Conservation (phyloP, 2,888 invertebrate genomes). For the Acheta domesticus region DNA sequence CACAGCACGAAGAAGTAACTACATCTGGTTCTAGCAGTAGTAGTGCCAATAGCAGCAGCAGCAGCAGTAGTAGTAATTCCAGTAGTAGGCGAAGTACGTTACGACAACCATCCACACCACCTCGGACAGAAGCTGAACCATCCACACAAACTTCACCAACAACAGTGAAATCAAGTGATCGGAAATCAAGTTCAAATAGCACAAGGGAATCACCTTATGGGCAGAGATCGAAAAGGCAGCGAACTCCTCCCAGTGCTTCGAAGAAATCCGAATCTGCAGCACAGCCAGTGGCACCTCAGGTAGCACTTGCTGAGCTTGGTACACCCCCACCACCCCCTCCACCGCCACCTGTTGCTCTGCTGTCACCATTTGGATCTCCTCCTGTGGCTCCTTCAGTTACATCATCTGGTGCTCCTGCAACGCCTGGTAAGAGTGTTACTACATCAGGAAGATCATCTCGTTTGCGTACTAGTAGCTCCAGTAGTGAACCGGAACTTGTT, state of each 20-base stretch:
- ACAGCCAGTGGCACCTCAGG: not conserved
- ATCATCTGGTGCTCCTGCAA: conserved; percentile 37
- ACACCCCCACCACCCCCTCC: conserved; percentile 18
- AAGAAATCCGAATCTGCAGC: conserved; percentile 22
- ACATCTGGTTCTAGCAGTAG: not conserved
- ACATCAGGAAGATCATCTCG: conserved; percentile 43
- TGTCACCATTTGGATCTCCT: conserved; percentile 36
- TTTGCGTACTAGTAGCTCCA: conserved; percentile 49
- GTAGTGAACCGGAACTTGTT: conserved; percentile 59
- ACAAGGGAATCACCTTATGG: conserved; percentile 31
- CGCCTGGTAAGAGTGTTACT: conserved; percentile 39
- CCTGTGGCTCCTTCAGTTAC: conserved; percentile 38
- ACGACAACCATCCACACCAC: not conserved
- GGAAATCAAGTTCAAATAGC: not conserved
- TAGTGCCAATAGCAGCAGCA: too few species aligned
- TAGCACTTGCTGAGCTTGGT: conserved; percentile 20
- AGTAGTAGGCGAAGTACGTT: not conserved
- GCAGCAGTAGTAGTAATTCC: too few species aligned
- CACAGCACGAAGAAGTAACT: conserved; percentile 23
- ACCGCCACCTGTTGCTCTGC: conserved; percentile 24
- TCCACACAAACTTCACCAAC: not conserved
- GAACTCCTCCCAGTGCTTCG: conserved; percentile 30
- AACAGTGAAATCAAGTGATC: not conserved
- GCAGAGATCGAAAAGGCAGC: conserved; percentile 30
- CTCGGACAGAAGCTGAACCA: not conserved